Base-by-base conservation (phyloP, 2,888 invertebrate species). In the Cerceris rybyensis region DNA sequence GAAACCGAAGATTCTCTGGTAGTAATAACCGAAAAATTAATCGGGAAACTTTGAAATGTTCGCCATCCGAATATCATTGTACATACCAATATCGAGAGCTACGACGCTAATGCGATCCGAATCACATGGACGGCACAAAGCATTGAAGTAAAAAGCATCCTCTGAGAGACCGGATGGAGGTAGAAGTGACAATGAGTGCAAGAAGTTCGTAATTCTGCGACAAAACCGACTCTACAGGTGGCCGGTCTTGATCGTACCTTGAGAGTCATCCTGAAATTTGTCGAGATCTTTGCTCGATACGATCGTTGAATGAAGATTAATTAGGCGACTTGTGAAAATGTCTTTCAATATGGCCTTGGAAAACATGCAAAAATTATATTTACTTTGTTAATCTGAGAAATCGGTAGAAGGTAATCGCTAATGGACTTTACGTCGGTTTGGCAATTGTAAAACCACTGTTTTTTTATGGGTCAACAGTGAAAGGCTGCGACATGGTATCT, bases 141-240 rank as follows among this genome's bases (percentile, higher is more conserved):
- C 54, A 28, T 13, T 14, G 11, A 59, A 17, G 49, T 60, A 70
- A 74, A 76, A 70, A 72, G 43, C 49, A n/a, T 60, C 61, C 8
- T 28, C 9, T n/a, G 41, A 8, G 52, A n/a, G 57, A 28, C 13
- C 13, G 49, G 28, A 54, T 55, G 50, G 49, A 49, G 52, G 63
- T 70, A 67, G 59, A 68, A 46, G 46, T 14, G 46, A 49, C 72
- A 55, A 75, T 55, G 75, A 78, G 74, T 60, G 75, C 77, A 84
- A 88, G 88, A 83, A 86, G 75, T 76, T 73, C 57, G 73, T 63
- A 73, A 77, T 60, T 70, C 41, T 49, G 59, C 61, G 54, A 73
- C 67, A 69, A 80, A 80, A 80, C 68, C 81, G 72, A 81, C 80
- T 87, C 87, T 64, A 88, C 88, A 88, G 88, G 87, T 88, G 85